Percentiles rank a stretch among this genome's conserved stretches.
These are phyloP conservation scores for Lepidostoma basale DNA, from an alignment of 1,140 invertebrate genomes.

Conservation along the genomic window DNA sequence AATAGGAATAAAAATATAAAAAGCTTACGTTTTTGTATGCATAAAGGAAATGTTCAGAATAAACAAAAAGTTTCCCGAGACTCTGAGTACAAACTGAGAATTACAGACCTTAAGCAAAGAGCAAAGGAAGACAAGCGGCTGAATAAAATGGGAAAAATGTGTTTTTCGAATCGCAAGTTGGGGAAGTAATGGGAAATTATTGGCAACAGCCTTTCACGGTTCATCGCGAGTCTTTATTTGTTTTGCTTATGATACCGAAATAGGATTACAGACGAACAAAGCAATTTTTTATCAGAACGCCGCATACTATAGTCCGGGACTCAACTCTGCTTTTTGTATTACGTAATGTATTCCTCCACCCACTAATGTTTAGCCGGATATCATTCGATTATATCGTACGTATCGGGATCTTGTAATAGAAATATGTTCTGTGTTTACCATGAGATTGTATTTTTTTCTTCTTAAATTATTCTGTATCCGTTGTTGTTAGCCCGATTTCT, in stretches of 20 bases:
- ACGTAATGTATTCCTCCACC: background rate
- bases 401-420: background rate
- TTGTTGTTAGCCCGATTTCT: no score
- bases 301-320: background rate
- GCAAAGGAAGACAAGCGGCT: constrained; percentile 2
- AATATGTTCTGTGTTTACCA: background rate
- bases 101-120: background rate
- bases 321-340: background rate
- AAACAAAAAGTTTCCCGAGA: background rate
- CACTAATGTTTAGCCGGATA: background rate
- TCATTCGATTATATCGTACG: background rate
- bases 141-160: constrained; percentile 27
- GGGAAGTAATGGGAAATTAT: constrained; percentile 41
- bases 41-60: background rate
- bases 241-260: constrained; percentile 35
- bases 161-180: constrained; percentile 28
- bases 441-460: background rate
- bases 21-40: background rate
- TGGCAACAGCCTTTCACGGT: constrained; percentile 39
- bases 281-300: background rate
- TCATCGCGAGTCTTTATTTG: constrained; percentile 38
- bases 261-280: constrained; percentile 17
- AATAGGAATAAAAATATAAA: background rate
- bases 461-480: no score
- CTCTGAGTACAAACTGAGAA: background rate